phyloP scores from a whole-genome alignment of 2,888 invertebrate genomes.

The Cotesia congregata region DNA sequence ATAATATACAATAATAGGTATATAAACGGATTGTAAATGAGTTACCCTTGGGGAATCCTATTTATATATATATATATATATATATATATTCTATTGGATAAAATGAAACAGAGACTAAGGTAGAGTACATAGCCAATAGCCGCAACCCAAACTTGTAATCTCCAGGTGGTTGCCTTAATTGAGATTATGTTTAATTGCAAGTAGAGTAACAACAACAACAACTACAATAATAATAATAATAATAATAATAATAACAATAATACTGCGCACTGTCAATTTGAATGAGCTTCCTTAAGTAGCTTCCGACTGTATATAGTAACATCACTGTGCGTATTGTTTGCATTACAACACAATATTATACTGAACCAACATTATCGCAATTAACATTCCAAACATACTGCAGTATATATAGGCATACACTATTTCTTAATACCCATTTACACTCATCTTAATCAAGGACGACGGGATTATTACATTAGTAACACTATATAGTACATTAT shows the following conservation, averaged over 20 bases:
- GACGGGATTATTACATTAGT: neutral
- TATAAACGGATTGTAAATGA: conserved; percentile 8
- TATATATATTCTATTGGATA: neutral
- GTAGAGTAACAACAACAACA: too few relatives aligned
- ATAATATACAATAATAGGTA: neutral
- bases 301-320: neutral
- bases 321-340: neutral
- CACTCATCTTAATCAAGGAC: conserved; percentile 13
- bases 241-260: neutral
- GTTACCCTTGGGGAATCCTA: conserved; percentile 5
- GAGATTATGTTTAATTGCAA: neutral
- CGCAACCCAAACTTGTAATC: conserved; percentile 10
- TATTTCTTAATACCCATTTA: neutral
- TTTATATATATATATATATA: too few relatives aligned
- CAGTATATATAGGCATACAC: neutral
- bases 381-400: neutral
- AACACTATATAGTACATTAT: neutral
- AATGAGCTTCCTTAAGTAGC: conserved; percentile 10
- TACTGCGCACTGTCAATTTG: conserved; percentile 9
- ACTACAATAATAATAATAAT: too few relatives aligned
- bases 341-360: neutral
- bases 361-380: neutral
- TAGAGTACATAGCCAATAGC: neutral
- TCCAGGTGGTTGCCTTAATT: conserved; percentile 8
- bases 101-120: neutral